Conservation (phyloP, 2,797 vertebrate species). For the Notolabrus celidotus region DNA sequence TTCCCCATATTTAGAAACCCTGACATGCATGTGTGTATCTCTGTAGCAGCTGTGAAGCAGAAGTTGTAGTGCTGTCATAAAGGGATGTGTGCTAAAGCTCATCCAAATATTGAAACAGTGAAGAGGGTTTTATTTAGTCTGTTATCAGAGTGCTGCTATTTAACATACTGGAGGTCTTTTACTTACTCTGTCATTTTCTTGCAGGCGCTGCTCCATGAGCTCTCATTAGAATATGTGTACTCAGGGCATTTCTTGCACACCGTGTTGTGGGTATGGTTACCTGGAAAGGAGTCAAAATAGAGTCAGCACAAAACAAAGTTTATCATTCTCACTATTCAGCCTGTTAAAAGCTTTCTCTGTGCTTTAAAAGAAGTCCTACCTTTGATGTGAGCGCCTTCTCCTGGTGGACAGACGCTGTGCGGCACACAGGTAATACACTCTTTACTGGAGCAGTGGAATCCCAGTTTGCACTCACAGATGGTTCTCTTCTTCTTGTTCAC, state of each 20-base stretch:
- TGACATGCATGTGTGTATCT: too few relatives aligned
- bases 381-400: background rate
- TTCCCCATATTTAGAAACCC: too few relatives aligned
- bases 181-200: conserved; percentile 70
- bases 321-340: too few relatives aligned
- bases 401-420: conserved; percentile 62
- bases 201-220: conserved; percentile 49
- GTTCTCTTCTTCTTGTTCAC: fast-evolving
- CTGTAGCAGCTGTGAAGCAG: too few relatives aligned
- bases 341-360: background rate
- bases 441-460: conserved; percentile 67
- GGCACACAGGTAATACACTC: conserved; percentile 56
- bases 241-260: conserved; percentile 65
- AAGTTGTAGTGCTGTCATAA: too few relatives aligned
- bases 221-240: conserved; percentile 59
- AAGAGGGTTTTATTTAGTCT: too few relatives aligned
- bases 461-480: conserved; percentile 58
- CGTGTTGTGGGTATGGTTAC: conserved; percentile 44
- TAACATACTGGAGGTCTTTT: too few relatives aligned
- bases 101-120: too few relatives aligned
- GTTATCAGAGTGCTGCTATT: too few relatives aligned
- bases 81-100: too few relatives aligned
- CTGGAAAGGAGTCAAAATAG: conserved; percentile 50
- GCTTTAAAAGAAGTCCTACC: conserved; percentile 48
- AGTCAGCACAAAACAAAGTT: background rate